A percentile compares a stretch with the other conserved stretches of the same genome.
Evolutionary conservation across 2,888 invertebrate species (phyloP).

Genomic region (Pyrrhosoma nymphula): DNA sequence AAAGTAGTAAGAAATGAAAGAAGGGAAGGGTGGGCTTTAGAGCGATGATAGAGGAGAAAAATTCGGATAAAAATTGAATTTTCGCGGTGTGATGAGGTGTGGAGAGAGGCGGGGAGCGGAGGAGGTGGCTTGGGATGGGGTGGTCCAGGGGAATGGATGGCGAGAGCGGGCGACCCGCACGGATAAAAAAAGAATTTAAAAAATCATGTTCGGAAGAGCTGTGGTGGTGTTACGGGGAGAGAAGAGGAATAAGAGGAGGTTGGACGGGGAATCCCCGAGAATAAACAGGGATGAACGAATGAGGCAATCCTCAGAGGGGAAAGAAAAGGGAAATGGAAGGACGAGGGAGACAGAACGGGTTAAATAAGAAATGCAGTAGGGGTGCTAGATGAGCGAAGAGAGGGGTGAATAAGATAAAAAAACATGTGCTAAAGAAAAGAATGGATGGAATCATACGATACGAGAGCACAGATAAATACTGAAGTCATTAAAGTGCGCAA

Average conservation of each 20-base stretch:
- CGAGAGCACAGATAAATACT: too few species aligned
- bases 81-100: slow-evolving; percentile 28
- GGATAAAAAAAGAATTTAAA: not conserved
- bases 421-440: too few species aligned
- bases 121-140: not conserved
- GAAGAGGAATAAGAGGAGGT: not conserved
- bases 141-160: not conserved
- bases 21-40: not conserved
- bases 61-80: slow-evolving; percentile 39
- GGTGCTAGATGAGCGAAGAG: not conserved
- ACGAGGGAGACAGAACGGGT: not conserved
- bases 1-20: not conserved
- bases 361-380: too few species aligned
- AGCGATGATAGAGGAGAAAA: slow-evolving; percentile 58
- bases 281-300: not conserved
- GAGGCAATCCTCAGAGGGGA: too few species aligned
- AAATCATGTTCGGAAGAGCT: not conserved
- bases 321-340: not conserved
- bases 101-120: not conserved
- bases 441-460: too few species aligned
- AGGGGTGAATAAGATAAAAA: not conserved
- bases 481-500: too few species aligned
- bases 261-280: not conserved
- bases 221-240: not conserved
- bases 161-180: not conserved